A percentile compares a stretch with the other conserved stretches of the same genome.
phyloP scores from a whole-genome alignment of 2,113 vertebrate species.

The Prietella phreatophila region DNA sequence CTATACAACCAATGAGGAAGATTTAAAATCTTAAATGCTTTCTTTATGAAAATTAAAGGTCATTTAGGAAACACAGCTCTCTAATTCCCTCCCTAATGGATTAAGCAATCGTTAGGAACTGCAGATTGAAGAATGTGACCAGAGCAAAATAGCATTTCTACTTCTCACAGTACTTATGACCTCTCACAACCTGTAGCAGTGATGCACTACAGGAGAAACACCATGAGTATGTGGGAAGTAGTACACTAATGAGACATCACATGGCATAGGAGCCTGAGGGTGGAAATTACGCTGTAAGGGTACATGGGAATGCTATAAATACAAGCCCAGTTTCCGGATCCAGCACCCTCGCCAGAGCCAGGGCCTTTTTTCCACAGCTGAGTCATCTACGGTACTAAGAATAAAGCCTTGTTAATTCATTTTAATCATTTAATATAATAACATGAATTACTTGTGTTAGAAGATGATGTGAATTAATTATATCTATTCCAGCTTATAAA shows the following conservation, averaged over 20 bases:
- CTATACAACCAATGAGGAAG: not conserved
- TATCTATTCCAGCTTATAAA: not conserved
- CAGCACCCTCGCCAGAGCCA: not conserved
- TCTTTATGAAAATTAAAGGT: constrained; percentile 9
- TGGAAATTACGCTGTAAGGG: constrained; percentile 35
- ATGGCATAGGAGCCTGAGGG: constrained; percentile 35
- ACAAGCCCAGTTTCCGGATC: constrained; percentile 33
- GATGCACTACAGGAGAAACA: constrained; percentile 24
- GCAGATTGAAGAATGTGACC: not conserved
- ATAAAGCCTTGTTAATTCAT: constrained; percentile 20
- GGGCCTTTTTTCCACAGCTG: constrained; percentile 18
- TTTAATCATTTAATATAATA: constrained; percentile 26
- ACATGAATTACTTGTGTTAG: constrained; percentile 6
- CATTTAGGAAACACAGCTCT: constrained; percentile 21
- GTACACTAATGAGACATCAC: constrained; percentile 42
- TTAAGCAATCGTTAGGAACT: not conserved
- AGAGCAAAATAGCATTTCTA: not conserved
- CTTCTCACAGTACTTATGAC: not conserved
- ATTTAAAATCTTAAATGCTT: constrained; percentile 31
- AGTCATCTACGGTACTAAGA: constrained; percentile 19
- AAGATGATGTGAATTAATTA: not conserved
- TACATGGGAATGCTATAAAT: constrained; percentile 37
- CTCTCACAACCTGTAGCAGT: constrained; percentile 10
- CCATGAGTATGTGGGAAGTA: constrained; percentile 29
- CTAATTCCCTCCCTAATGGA: not conserved